Evolutionary conservation across 2,888 invertebrate species (phyloP).

Genomic region (Sarcophaga caerulescens): DNA sequence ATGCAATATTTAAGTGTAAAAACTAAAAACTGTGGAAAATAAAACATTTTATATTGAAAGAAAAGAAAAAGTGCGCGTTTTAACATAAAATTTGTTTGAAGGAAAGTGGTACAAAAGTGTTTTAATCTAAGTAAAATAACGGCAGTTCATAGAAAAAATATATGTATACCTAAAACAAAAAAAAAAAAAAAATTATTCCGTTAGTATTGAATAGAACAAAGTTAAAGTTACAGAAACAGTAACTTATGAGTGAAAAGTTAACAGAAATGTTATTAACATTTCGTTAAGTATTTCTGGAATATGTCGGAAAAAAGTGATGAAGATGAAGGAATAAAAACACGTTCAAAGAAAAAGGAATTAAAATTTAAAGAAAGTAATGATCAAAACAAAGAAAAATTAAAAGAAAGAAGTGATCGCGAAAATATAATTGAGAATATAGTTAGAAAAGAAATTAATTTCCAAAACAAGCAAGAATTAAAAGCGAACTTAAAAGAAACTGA

Average conservation of each 20-base stretch:
- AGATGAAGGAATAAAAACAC: neutral
- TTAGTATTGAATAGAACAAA: neutral
- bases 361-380: neutral
- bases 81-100: too few species aligned
- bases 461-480: neutral
- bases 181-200: too few species aligned
- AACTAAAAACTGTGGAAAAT: too few species aligned
- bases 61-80: too few species aligned
- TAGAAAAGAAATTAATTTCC: neutral
- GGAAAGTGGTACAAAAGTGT: too few species aligned
- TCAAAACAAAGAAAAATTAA: constrained; percentile 5
- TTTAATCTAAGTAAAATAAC: too few species aligned
- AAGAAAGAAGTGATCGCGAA: neutral
- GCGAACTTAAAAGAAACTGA: neutral
- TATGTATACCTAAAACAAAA: neutral
- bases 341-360: constrained; percentile 16
- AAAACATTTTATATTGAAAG: too few species aligned
- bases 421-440: neutral
- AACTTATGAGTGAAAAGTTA: neutral
- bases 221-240: neutral
- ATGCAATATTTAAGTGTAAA: too few species aligned
- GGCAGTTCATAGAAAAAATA: too few species aligned
- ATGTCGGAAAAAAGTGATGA: constrained; percentile 5
- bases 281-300: neutral
- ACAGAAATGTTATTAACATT: neutral